A percentile compares a stretch with the other conserved stretches of the same genome.
Conservation (phyloP, 2,797 vertebrate genomes). For the Labeo calbasu region DNA sequence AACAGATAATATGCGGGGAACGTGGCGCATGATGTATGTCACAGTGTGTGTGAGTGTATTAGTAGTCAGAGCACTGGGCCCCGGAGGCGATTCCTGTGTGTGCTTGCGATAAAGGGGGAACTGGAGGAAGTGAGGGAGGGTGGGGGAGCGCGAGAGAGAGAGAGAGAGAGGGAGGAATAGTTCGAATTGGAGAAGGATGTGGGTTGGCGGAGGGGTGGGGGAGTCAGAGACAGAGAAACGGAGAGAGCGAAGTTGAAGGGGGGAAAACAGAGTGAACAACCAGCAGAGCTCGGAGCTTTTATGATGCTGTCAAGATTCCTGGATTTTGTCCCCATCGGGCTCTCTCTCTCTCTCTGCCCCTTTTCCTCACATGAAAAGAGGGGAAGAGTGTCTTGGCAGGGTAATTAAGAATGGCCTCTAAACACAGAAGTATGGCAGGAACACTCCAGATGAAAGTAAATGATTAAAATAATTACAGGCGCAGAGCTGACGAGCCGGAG, state of each 20-base stretch:
- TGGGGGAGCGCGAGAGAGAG: slow-evolving; percentile 55
- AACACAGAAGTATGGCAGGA: slow-evolving; percentile 96
- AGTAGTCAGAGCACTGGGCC: slow-evolving; percentile 79
- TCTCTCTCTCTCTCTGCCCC: slow-evolving; percentile 52
- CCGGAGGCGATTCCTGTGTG: slow-evolving; percentile 85
- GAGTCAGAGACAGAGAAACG: slow-evolving; percentile 33
- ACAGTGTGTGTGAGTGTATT: slow-evolving; percentile 71
- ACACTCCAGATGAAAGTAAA: slow-evolving; percentile 99
- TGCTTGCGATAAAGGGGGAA: slow-evolving; percentile 80
- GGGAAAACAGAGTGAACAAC: slow-evolving; percentile 62
- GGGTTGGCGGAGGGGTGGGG: slow-evolving; percentile 48
- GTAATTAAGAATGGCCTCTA: slow-evolving; percentile 99
- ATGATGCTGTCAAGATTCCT: slow-evolving; percentile 77
- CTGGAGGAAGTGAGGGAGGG: slow-evolving; percentile 77
- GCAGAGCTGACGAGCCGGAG: slow-evolving; percentile 98
- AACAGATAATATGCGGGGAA: slow-evolving; percentile 69
- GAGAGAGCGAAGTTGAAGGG: slow-evolving; percentile 34
- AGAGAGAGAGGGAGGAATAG: slow-evolving; percentile 45
- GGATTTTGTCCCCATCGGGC: slow-evolving; percentile 77
- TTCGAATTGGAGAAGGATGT: slow-evolving; percentile 60
- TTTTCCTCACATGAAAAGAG: slow-evolving; percentile 73
- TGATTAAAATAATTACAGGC: slow-evolving; percentile 99
- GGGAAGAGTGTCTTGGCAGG: slow-evolving; percentile 84
- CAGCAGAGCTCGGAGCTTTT: slow-evolving; percentile 76
- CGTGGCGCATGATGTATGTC: slow-evolving; percentile 66